These are phyloP conservation scores for Syrphus vitripennis DNA, from an alignment of 2,888 invertebrate species.

Conservation along the genomic window DNA sequence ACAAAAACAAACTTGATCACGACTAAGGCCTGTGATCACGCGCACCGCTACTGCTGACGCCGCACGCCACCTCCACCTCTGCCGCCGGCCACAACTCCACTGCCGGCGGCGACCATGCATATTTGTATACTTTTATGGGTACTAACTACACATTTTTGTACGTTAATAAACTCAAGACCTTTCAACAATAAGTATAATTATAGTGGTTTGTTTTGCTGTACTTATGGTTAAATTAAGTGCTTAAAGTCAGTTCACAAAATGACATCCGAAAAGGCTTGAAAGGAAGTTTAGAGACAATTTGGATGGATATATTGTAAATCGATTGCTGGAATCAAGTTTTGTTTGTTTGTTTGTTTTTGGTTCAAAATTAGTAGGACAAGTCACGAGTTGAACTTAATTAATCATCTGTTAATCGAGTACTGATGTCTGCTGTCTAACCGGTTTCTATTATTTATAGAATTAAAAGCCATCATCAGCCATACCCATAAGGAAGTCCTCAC, in stretches of 20 bases:
- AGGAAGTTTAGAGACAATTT: not conserved
- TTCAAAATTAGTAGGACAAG: not conserved
- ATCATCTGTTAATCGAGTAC: not conserved
- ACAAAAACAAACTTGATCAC: conserved; percentile 14
- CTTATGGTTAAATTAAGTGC: not conserved
- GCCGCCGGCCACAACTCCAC: not conserved
- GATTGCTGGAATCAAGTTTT: not conserved
- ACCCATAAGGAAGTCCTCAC: conserved; percentile 6
- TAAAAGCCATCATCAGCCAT: not conserved
- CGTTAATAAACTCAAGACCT: conserved; percentile 16
- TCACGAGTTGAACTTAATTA: not conserved
- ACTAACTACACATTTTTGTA: not conserved
- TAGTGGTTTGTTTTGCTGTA: not conserved
- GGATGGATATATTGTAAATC: not conserved
- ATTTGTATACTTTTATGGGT: conserved; percentile 11
- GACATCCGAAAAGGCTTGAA: not conserved
- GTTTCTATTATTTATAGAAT: not conserved
- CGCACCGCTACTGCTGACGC: not conserved
- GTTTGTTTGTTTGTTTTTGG: not conserved
- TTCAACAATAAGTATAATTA: not conserved
- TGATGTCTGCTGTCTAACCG: not conserved
- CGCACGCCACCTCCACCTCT: not conserved
- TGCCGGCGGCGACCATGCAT: conserved; percentile 4
- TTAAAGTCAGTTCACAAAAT: not conserved
- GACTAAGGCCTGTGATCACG: conserved; percentile 16